Percentiles rank a stretch among this genome's conserved stretches.
These are phyloP conservation scores for Neria commutata DNA, from an alignment of 2,888 invertebrate species.

Conservation along the genomic window DNA sequence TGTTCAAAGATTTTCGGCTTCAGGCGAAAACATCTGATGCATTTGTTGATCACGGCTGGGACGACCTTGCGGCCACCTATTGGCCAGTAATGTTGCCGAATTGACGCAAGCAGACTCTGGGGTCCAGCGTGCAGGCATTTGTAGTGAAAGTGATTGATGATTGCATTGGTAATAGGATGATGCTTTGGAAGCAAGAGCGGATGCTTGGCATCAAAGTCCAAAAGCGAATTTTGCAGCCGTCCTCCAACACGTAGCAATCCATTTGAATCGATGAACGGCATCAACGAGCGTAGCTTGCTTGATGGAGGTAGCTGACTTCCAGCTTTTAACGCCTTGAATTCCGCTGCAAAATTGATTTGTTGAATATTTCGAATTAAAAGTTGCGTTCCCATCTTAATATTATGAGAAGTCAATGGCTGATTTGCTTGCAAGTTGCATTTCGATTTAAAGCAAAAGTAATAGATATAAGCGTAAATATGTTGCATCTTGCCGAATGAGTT, in stretches of 20 bases:
- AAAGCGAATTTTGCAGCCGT: not conserved
- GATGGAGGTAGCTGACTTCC: too few species aligned
- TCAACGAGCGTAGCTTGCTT: too few species aligned
- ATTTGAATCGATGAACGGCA: not conserved
- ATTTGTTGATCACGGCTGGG: not conserved
- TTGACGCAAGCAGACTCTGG: not conserved
- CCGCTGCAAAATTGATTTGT: not conserved
- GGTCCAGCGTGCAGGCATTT: not conserved
- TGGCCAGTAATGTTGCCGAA: not conserved
- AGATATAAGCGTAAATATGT: constrained; percentile 11
- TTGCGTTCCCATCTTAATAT: not conserved
- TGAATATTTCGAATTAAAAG: constrained; percentile 5
- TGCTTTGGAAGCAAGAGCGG: not conserved
- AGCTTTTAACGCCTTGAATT: not conserved
- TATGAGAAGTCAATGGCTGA: not conserved
- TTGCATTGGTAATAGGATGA: not conserved
- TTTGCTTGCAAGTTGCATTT: not conserved
- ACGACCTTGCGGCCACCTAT: not conserved
- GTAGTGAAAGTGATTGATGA: not conserved
- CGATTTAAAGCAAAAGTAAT: constrained; percentile 8
- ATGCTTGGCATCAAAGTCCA: not conserved
- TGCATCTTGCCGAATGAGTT: constrained; percentile 11
- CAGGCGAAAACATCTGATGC: not conserved
- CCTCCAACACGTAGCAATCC: not conserved
- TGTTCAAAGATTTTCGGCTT: constrained; percentile 2